Percentiles rank a stretch among this genome's conserved stretches.
Evolutionary conservation across 1,140 invertebrate genomes (phyloP).

Genomic region (Dendrolimus kikuchii): DNA sequence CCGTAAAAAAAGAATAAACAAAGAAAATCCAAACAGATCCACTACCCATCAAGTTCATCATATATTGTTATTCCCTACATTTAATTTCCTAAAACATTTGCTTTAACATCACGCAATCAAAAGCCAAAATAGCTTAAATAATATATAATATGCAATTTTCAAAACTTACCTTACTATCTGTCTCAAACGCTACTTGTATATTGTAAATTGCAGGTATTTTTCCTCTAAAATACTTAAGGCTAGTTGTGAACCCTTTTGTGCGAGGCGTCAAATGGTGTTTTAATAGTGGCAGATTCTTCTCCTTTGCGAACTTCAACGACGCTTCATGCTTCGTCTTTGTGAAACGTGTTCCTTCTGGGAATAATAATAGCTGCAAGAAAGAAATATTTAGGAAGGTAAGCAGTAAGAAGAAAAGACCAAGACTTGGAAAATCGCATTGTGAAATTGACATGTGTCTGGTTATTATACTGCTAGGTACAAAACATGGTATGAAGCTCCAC

Average conservation of each 20-base stretch:
- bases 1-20: too few species aligned
- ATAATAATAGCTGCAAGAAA: too few species aligned
- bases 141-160: not conserved
- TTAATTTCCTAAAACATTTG: too few species aligned
- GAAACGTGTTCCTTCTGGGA: slow-evolving; percentile 93
- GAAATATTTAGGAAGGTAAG: too few species aligned
- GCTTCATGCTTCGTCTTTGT: slow-evolving; percentile 90
- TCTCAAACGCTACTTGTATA: slow-evolving; percentile 85
- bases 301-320: slow-evolving; percentile 89
- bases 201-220: slow-evolving; percentile 91
- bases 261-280: slow-evolving; percentile 95
- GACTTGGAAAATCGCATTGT: too few species aligned
- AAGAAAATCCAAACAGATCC: too few species aligned
- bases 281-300: slow-evolving; percentile 87
- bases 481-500: too few species aligned
- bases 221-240: slow-evolving; percentile 79
- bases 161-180: slow-evolving; percentile 69
- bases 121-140: not conserved
- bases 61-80: too few species aligned
- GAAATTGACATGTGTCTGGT: too few species aligned
- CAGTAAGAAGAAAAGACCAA: too few species aligned
- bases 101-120: not conserved
- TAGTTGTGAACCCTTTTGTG: slow-evolving; percentile 91
- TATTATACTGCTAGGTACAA: too few species aligned
- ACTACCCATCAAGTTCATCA: too few species aligned